Base-by-base conservation (phyloP, 2,888 invertebrate species). In the Hecatera dysodea region DNA sequence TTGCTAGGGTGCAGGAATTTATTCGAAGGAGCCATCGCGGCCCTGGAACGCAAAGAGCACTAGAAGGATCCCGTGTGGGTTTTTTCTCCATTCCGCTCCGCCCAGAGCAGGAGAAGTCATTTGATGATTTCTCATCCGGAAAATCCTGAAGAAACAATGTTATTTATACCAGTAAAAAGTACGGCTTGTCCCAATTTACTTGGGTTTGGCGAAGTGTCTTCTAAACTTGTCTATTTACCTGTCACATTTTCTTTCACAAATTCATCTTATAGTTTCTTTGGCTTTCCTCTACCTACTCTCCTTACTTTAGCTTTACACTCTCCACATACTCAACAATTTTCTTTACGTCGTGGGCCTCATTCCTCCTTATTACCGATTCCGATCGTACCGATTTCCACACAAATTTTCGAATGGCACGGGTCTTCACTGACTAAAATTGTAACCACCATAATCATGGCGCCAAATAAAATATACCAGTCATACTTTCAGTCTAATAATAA, bases 401-500 rank as follows among this genome's bases (percentile, higher is more conserved):
- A 56, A 17, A 4, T 56, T 36, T 33, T 56, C 33, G 22, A 56
- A 55, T 11, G n/a, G 6, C 36, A 15, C 15, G 7, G 12, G 24
- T 39, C 39, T 53, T 53, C 36, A 29, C n/a, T 29, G 17, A 33
- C 17, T 46, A n/a, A 53, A 77, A 77, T 70, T 15, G 42, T 44
- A 27, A 50, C 33, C 33, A 55, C 33, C 33, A 69, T 60, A 55
- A 77, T 68, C 69, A 69, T 69, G 27, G 27, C 59, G 46, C 55
- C 42, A 69, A 73, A 78, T 73, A 73, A 44, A 77, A 48, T 50
- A 55, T 15, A 60, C n/a, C n/a, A 56, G 24, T 53, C 44, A 59
- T 76, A 50, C 42, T 36, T 67, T 67, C 48, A 46, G 44, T 55
- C 70, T 77, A 73, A 55, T 59, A 77, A 69, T 77, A 73, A 48